phyloP scores from a whole-genome alignment of 2,888 invertebrate species.

The Catocala fraxini region DNA sequence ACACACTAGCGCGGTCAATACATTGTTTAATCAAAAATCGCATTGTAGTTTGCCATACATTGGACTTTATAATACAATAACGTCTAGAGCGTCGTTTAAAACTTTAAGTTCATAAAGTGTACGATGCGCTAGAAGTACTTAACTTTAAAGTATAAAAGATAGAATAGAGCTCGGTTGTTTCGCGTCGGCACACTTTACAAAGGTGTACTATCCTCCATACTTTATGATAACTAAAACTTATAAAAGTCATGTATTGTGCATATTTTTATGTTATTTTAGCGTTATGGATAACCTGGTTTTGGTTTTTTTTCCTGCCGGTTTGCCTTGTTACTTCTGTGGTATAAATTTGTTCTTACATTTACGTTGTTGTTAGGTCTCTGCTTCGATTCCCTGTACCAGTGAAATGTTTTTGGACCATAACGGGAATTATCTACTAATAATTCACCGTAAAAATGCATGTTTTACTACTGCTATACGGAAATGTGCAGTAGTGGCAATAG shows the following conservation, averaged over 20 bases:
- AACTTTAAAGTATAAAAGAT: constrained; percentile 39
- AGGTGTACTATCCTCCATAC: constrained; percentile 36
- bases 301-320: background rate
- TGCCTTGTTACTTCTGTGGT: too few species aligned
- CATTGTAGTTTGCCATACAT: constrained; percentile 11
- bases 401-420: too few species aligned
- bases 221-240: constrained; percentile 35
- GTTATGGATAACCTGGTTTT: background rate
- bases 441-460: too few species aligned
- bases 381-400: too few species aligned
- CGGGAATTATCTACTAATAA: too few species aligned
- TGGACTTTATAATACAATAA: constrained; percentile 26
- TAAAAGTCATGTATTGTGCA: constrained; percentile 18
- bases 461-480: too few species aligned
- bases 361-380: too few species aligned
- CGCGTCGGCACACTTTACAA: constrained; percentile 31
- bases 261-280: constrained; percentile 21
- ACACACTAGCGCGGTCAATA: too few species aligned
- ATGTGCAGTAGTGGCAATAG: too few species aligned
- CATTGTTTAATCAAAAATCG: background rate
- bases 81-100: constrained; percentile 35
- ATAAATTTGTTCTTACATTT: too few species aligned
- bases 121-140: constrained; percentile 34
- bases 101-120: constrained; percentile 38
- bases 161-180: constrained; percentile 23